A percentile compares a stretch with the other conserved stretches of the same genome.
phyloP scores from a whole-genome alignment of 2,113 vertebrate genomes.

The Oncorhynchus nerka region DNA sequence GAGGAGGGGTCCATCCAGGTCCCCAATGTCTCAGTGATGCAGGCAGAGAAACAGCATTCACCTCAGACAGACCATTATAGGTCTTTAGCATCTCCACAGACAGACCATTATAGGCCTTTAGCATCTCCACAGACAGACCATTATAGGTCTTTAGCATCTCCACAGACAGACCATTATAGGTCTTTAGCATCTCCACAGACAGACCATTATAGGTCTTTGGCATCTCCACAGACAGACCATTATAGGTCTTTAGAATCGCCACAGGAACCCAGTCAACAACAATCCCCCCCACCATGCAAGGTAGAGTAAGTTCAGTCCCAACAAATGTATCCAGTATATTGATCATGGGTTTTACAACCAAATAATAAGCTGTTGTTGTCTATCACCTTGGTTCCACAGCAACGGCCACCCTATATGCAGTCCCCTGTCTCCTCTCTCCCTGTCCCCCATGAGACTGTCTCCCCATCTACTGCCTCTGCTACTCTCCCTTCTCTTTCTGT shows the following conservation, averaged over 20 bases:
- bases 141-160: too few species aligned
- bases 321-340: not conserved
- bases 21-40: constrained; percentile 2
- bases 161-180: too few species aligned
- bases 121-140: too few species aligned
- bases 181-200: not conserved
- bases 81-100: too few species aligned
- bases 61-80: not conserved
- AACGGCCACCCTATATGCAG: constrained; percentile 24
- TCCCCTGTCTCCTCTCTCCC: not conserved
- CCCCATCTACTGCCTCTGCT: constrained; percentile 13
- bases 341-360: not conserved
- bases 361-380: constrained; percentile 5
- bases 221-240: not conserved
- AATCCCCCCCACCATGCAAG: constrained; percentile 76
- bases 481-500: constrained; percentile 17
- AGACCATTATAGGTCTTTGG: too few species aligned
- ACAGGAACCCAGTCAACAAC: not conserved
- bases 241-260: not conserved
- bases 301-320: constrained; percentile 40
- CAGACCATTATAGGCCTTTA: too few species aligned
- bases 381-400: constrained; percentile 43
- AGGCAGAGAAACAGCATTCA: constrained; percentile 11
- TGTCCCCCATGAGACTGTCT: not conserved
- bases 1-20: constrained; percentile 70